Base-by-base conservation (phyloP, 1,140 invertebrate species). In the Nasonia giraulti region DNA sequence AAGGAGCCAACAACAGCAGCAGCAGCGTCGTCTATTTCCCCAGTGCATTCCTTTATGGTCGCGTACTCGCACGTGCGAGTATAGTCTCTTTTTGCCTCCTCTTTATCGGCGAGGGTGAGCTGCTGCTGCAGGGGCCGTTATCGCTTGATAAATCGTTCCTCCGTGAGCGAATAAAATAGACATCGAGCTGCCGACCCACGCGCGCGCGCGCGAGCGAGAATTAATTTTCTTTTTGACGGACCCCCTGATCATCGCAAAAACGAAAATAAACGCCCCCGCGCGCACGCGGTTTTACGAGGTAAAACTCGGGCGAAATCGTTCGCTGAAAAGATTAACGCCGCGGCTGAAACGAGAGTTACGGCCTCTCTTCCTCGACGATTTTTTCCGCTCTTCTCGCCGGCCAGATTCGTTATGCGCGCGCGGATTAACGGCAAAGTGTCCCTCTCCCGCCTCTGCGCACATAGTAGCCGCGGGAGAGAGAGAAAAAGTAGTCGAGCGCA, bases 1-100 rank as follows among this genome's bases (percentile, higher is more conserved):
- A 10, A 33, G 73, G 33, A 31, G 73, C 66, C n/a, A 20, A 20
- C 17, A 74, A 3, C 75, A 84, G 73, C 79, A 89, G 83, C 71
- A 82, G 77, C 77, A 73, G 44, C 62, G 23, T 69, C 33, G 47
- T 87, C 84, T 87, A 89, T 90, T 89, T 88, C 86, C 87, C 87
- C 31, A 75, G 80, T 89, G 83, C 84, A 87, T 89, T 88, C 83
- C 86, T 87, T 86, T 75, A 86, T 81, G 68, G 69, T 40, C 68
- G 47, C 77, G 84, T 69, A 62, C 80, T 14, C 69, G 37, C 40
- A 50, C 37, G 47, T 62, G 71, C 66, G 14, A 31, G 71, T 33
- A 62, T 33, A 40, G 23, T 31, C 12, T 77, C 71, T 74, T 77
- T 74, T 79, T 33, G 68, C 12, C 14, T 27, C 44, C 44, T 62